Percentiles rank a stretch among this genome's conserved stretches.
These are phyloP conservation scores for Pangasius mekongensis DNA, from an alignment of 2,797 vertebrate genomes.

Conservation along the genomic window DNA sequence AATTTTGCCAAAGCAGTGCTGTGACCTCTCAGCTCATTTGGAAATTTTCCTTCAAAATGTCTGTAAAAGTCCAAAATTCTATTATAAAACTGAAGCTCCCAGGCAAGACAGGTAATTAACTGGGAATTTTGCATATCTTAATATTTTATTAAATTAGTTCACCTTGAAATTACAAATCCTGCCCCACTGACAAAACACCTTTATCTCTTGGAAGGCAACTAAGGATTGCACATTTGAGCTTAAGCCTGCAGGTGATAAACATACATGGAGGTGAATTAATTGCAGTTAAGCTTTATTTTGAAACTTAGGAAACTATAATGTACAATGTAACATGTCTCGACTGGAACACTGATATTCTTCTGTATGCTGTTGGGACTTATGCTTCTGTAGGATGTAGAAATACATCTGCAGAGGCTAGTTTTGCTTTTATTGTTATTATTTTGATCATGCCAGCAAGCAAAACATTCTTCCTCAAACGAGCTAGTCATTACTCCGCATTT, in stretches of 20 bases:
- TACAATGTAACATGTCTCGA: background rate
- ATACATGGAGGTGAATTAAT: slow-evolving; percentile 53
- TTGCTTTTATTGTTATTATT: background rate
- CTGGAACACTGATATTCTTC: background rate
- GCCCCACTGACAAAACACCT: slow-evolving; percentile 54
- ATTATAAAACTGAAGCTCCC: slow-evolving; percentile 50
- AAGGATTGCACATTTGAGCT: slow-evolving; percentile 37
- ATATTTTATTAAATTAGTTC: slow-evolving; percentile 54
- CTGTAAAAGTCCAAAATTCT: slow-evolving; percentile 52
- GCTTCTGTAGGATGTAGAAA: background rate
- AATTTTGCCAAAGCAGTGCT: background rate
- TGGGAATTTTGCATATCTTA: slow-evolving; percentile 39
- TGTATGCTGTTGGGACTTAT: background rate
- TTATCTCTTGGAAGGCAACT: slow-evolving; percentile 51
- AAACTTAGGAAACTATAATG: slow-evolving; percentile 12
- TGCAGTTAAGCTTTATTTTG: slow-evolving; percentile 31
- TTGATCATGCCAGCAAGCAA: slow-evolving; percentile 31
- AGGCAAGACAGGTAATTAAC: slow-evolving; percentile 38
- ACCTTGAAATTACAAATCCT: slow-evolving; percentile 58
- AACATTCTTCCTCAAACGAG: background rate
- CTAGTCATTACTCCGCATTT: slow-evolving; percentile 30
- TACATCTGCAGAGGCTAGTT: background rate
- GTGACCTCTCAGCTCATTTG: slow-evolving; percentile 30
- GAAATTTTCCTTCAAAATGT: slow-evolving; percentile 40
- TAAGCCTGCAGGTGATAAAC: slow-evolving; percentile 55